Evolutionary conservation across 2,113 vertebrate genomes (phyloP), one percentile per base, ranked within the genome.

Genomic region (Pimephales promelas): DNA sequence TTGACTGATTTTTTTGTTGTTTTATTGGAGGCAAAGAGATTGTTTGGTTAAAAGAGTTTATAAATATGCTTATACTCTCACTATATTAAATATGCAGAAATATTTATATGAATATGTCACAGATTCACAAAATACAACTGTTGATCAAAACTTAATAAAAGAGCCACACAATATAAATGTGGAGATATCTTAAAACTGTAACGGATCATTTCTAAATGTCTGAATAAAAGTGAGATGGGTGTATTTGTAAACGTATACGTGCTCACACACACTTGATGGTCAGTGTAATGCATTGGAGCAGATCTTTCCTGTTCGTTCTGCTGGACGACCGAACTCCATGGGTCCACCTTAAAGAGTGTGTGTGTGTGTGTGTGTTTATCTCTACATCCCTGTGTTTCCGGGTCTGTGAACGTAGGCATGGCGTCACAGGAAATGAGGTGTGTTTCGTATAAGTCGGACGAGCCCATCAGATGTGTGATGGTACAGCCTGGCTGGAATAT

Each of bases 351-450:
- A 31, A 31, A 64, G 62, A 64, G 62, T 64, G n/a, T 24, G 28
- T 64, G 28, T 18, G 62, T 5, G 16, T 36, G n/a, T 1, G 4
- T 11, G 40, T 28, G 34, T 36, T 75, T 24, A 26, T 79, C 56
- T 62, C 22, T 16, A 3, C 22, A 47, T 62, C 57, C 36, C n/a
- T 1, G 9, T 79, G n/a, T 45, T 79, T 59, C 76, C 56, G 36
- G n/a, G 56, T 61, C 4, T 61, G 7, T 26, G 34, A 36, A 24
- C 13, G 54, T 24, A n/a, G 13, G 24, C 34, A 24, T 77, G 36
- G 56, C 57, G 56, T 86, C 85, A 83, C 43, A 72, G 66, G 54
- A 45, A 47, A n/a, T 28, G 70, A 74, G 26, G 68, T 83, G 64
- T 34, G 31, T n/a, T 70, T 54, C 24, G 61, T 68, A 31, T 36